Percentiles rank a stretch among this genome's conserved stretches.
phyloP scores from a whole-genome alignment of 2,113 vertebrate genomes.

The Irena cyanogastra region DNA sequence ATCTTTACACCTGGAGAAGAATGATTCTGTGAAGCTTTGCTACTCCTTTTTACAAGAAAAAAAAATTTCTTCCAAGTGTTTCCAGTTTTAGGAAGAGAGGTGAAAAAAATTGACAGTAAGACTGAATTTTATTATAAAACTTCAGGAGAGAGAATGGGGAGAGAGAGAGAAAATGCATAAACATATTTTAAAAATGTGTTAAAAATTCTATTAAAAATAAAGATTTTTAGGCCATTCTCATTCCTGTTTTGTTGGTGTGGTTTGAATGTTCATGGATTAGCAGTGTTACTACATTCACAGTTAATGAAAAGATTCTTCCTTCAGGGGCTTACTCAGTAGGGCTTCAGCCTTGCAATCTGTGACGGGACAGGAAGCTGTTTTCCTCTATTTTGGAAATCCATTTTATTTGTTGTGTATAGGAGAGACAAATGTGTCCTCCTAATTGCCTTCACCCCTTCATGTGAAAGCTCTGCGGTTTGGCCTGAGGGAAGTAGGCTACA shows the following conservation, averaged over 20 bases:
- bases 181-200: accelerated
- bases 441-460: neutral
- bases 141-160: neutral
- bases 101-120: neutral
- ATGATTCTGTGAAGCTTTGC: neutral
- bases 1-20: neutral
- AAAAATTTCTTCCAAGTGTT: neutral
- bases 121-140: neutral
- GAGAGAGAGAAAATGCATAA: neutral
- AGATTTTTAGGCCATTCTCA: neutral
- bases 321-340: neutral
- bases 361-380: neutral
- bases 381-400: neutral
- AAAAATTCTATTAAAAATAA: neutral
- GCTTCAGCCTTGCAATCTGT: neutral
- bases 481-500: neutral
- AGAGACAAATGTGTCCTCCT: neutral
- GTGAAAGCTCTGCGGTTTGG: neutral
- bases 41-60: neutral
- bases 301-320: neutral
- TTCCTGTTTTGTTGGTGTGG: neutral
- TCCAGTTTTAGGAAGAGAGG: neutral
- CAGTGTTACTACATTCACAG: neutral
- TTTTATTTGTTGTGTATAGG: neutral
- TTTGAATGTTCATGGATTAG: neutral